Percentiles rank a stretch among this genome's conserved stretches.
phyloP scores from a whole-genome alignment of 2,113 vertebrate genomes.

The Nothoprocta perdicaria region DNA sequence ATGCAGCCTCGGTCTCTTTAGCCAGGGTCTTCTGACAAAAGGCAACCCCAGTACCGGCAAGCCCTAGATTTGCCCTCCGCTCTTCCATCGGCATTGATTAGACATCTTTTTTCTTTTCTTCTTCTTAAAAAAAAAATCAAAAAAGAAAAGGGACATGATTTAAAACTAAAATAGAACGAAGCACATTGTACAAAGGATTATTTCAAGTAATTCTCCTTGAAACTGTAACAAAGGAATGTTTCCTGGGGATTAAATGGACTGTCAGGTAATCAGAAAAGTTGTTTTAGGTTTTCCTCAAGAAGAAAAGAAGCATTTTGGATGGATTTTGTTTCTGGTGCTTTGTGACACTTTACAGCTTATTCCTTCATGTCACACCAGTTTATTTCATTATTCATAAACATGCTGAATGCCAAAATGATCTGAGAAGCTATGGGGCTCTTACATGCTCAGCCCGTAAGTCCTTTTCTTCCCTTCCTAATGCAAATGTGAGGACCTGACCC shows the following conservation, averaged over 20 bases:
- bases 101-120: constrained; percentile 53
- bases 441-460: constrained; percentile 66
- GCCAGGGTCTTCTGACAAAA: constrained; percentile 74
- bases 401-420: constrained; percentile 72
- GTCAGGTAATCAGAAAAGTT: constrained; percentile 88
- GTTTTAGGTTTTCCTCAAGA: constrained; percentile 81
- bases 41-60: constrained; percentile 74
- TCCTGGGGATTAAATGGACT: constrained; percentile 88
- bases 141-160: constrained; percentile 80
- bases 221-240: constrained; percentile 86
- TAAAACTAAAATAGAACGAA: constrained; percentile 85
- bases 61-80: constrained; percentile 70
- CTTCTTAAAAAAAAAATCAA: constrained; percentile 54
- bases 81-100: constrained; percentile 82
- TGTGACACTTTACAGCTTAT: constrained; percentile 83
- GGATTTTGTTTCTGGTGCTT: constrained; percentile 81
- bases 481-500: background rate
- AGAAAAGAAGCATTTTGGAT: constrained; percentile 82
- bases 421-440: constrained; percentile 62
- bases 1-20: constrained; percentile 66
- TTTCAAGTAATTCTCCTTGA: constrained; percentile 89
- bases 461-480: constrained; percentile 7
- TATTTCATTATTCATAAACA: constrained; percentile 82
- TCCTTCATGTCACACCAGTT: constrained; percentile 77
- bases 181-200: constrained; percentile 84